Conservation (phyloP, 2,888 invertebrate species). For the Cylindroiulus punctatus region DNA sequence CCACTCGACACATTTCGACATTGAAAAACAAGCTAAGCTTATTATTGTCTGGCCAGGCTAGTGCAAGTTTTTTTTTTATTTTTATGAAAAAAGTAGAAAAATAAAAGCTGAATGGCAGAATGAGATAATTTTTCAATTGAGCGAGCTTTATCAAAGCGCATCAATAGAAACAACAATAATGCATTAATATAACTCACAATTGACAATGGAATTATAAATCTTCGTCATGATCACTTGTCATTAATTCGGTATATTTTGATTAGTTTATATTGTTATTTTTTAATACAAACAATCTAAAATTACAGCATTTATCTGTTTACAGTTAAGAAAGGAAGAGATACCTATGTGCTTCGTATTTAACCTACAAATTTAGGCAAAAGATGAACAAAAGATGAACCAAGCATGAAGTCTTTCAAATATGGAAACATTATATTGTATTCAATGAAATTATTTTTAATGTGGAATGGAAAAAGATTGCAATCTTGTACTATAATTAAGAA, state of each 20-base stretch:
- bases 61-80: not conserved
- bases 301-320: too few species aligned
- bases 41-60: conserved; percentile 21
- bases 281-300: too few species aligned
- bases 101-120: not conserved
- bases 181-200: conserved; percentile 2
- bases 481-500: too few species aligned
- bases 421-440: too few species aligned
- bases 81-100: not conserved
- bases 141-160: not conserved
- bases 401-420: too few species aligned
- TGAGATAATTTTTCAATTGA: conserved; percentile 5
- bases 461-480: too few species aligned
- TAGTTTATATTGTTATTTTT: not conserved
- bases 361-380: too few species aligned
- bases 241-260: not conserved
- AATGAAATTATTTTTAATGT: too few species aligned
- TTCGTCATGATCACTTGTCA: not conserved
- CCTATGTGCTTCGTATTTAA: too few species aligned
- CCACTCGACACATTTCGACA: not conserved
- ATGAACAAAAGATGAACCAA: too few species aligned
- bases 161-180: conserved; percentile 36
- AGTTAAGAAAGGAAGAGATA: too few species aligned
- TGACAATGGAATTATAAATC: conserved; percentile 12
- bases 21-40: not conserved